These are phyloP conservation scores for Isurus oxyrinchus DNA, from an alignment of 2,113 vertebrate genomes.

Conservation along the genomic window DNA sequence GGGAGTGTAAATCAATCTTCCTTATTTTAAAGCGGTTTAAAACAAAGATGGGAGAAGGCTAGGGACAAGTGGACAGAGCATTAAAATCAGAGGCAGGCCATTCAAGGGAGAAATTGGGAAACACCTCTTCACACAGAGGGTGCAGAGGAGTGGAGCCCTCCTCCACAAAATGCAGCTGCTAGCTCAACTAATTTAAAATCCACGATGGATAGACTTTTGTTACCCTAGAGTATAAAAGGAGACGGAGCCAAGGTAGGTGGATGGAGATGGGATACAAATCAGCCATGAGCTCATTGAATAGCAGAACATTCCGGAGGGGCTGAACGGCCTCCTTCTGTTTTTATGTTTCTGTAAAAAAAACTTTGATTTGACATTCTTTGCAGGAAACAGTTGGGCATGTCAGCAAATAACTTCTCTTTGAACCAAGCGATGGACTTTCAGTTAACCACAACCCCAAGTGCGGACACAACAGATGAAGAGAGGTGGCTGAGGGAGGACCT, in stretches of 20 bases:
- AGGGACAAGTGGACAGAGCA: neutral
- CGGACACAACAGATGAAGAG: conserved; percentile 63
- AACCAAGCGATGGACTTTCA: neutral
- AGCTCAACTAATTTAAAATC: neutral
- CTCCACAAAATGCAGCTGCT: neutral
- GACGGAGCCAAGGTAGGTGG: neutral
- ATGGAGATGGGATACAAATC: neutral
- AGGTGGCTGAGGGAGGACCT: conserved; percentile 74
- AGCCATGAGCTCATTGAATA: neutral
- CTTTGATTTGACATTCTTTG: neutral
- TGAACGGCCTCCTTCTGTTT: neutral
- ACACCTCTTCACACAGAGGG: neutral
- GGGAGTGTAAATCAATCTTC: neutral
- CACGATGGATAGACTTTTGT: neutral
- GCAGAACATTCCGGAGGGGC: neutral
- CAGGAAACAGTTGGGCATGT: neutral
- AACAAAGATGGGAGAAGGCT: neutral
- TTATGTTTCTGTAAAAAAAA: neutral
- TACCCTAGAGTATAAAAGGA: neutral
- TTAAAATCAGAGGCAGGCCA: neutral
- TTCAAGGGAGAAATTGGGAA: neutral
- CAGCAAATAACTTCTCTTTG: neutral
- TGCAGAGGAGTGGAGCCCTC: neutral
- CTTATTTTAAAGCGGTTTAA: neutral
- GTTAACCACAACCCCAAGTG: conserved; percentile 48